Evolutionary conservation across 2,797 vertebrate species (phyloP).

Genomic region (Cossypha caffra): DNA sequence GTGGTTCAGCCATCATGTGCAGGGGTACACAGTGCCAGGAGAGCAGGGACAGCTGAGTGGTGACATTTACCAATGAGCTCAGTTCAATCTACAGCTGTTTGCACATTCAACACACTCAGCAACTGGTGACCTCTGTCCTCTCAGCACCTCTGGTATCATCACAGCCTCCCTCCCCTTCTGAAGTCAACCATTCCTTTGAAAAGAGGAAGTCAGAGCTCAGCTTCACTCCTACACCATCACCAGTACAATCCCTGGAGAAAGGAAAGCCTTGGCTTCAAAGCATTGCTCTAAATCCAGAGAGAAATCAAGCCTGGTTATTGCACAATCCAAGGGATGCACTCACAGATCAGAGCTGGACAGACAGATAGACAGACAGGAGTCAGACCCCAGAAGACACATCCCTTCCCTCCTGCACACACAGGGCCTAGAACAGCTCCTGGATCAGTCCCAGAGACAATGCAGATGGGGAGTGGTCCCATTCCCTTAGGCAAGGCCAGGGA

Average conservation of each 20-base stretch:
- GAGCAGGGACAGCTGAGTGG: not conserved
- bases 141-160: not conserved
- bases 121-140: not conserved
- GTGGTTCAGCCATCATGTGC: not conserved
- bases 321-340: not conserved
- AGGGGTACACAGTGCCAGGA: not conserved
- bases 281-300: not conserved
- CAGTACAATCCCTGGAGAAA: not conserved
- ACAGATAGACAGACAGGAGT: not conserved
- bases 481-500: not conserved
- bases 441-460: not conserved
- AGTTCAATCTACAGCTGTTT: not conserved
- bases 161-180: not conserved
- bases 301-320: rapidly evolving
- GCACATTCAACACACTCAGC: rapidly evolving
- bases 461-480: not conserved
- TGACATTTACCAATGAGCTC: not conserved
- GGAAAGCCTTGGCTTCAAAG: not conserved
- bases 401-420: not conserved
- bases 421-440: not conserved
- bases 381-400: not conserved
- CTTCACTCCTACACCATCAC: no score
- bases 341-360: not conserved
- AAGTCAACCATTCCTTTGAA: not conserved
- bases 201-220: not conserved